Evolutionary conservation across 2,888 invertebrate genomes (phyloP), one percentile per base, ranked within the genome.

Genomic region (Eretmocerus hayati): DNA sequence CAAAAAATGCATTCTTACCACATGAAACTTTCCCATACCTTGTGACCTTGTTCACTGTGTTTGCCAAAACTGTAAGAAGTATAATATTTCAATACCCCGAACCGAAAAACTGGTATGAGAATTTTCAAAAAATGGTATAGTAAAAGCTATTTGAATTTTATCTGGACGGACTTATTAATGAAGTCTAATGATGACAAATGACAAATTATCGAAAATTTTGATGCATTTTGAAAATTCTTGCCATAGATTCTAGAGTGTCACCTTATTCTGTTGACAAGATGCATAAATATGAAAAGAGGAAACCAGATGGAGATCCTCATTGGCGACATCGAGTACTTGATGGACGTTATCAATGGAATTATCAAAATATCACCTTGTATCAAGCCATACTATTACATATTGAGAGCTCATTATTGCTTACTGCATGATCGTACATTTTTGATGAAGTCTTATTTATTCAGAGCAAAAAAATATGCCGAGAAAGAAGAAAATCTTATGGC

Each of bases 241-340:
- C 21, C 2, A n/a, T 33, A 65, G 65, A 52, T 53, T 5, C 36
- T 64, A 16, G 65, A 64, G 45, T 58, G 58, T 33, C 54, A 56
- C 16, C 22, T 65, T 18, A 22, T 65, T 2, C 46, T 59, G 13
- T n/a, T 64, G 4, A 42, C 53, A 2, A 59, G 53, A 2, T 61
- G 57, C 16, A 50, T 63, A 11, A 59, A 62, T n/a, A 48, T 59
- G 42, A 63, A 57, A 5, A 57, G 48, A 20, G 53, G 56, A 2
- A 46, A 32, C 3, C 47, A 58, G 8, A 42, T 62, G 15, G 36
- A 49, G 8, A 37, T 53, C 6, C 20, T 55, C 1, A 2, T 56
- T 4, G n/a, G 36, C 1, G 51, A 58, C n/a, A 51, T 57, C 2
- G 35, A 48, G 2, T 18, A 21, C 2, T 35, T 62, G 4, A 15